Base-by-base conservation (phyloP, 2,888 invertebrate species). In the Himalopsyche tibetana region DNA sequence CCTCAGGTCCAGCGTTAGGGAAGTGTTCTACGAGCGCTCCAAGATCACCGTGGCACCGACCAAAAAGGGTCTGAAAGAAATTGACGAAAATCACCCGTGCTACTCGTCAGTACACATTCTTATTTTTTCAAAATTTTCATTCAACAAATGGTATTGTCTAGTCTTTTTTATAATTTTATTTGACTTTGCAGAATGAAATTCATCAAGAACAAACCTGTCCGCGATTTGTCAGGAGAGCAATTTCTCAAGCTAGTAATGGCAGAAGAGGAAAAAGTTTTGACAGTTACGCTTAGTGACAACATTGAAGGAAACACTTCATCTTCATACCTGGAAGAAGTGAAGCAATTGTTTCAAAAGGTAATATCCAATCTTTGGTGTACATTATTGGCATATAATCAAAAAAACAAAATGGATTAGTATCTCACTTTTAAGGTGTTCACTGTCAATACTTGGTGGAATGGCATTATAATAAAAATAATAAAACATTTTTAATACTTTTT, bases 71-170 rank as follows among this genome's bases (percentile, higher is more conserved):
- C 90, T 96, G 56, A 98, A 98, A 92, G 97, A 98, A 90, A 98
- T 99, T 88, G 99, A 99, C 91, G 99, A 99, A 92, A 96, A 96
- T 89, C 99, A 99, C 91, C 94, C 96, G 0, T 96, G 97, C 89
- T 98, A 95, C 90, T 93, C 93, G 95, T 94, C 89, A 89, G 89
- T 89, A 85, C 51, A 80, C 12, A 19, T n/a, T 63, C 38, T n/a
- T 42, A 19, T 42, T 69, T 19, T 55, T 55, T 82, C 19, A 38
- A n/a, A 8, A 80, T 51, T 69, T 2, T 74, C 80, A 6, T 80
- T 17, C 55, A 45, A n/a, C 11, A 28, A n/a, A 82, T 17, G 11
- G 28, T 5, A 4, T 36, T 5, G 38, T 51, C n/a, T 86, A 69
- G 38, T 88, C 55, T 36, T 74, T 36, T 36, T 4, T 36, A 36